Conservation (phyloP, 2,113 vertebrate genomes). For the Rhinoderma darwinii region DNA sequence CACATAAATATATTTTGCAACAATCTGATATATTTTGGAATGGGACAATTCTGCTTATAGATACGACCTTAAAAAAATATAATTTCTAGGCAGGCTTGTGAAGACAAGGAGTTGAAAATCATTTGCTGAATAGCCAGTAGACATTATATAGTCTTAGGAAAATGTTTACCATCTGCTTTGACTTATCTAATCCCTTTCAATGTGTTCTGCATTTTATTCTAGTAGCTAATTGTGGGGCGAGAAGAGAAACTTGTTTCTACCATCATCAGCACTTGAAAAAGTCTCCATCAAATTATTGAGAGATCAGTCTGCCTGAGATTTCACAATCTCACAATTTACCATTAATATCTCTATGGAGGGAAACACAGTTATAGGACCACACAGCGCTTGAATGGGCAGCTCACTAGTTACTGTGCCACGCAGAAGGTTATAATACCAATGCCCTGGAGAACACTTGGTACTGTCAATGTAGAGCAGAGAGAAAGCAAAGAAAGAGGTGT, state of each 20-base stretch:
- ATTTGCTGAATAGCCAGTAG: constrained; percentile 56
- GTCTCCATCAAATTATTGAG: background rate
- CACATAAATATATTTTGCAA: background rate
- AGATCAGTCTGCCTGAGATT: background rate
- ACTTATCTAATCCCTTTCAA: constrained; percentile 59
- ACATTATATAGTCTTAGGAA: constrained; percentile 58
- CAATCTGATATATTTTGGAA: background rate
- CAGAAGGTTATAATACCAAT: background rate
- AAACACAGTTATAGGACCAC: background rate
- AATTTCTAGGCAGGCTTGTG: background rate
- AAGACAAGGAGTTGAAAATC: constrained; percentile 23
- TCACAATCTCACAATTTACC: background rate
- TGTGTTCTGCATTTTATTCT: constrained; percentile 58
- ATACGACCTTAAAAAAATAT: background rate
- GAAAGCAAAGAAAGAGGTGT: background rate
- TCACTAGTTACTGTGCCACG: background rate
- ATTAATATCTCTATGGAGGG: background rate
- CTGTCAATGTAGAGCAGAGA: background rate
- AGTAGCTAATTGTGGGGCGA: constrained; percentile 60
- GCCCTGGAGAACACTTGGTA: background rate
- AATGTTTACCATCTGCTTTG: constrained; percentile 69
- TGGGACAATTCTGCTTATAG: background rate
- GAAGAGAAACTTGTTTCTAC: background rate
- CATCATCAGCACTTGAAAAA: background rate
- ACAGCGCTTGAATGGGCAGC: background rate